Evolutionary conservation across 2,888 invertebrate genomes (phyloP).

Genomic region (Oscheius onirici): DNA sequence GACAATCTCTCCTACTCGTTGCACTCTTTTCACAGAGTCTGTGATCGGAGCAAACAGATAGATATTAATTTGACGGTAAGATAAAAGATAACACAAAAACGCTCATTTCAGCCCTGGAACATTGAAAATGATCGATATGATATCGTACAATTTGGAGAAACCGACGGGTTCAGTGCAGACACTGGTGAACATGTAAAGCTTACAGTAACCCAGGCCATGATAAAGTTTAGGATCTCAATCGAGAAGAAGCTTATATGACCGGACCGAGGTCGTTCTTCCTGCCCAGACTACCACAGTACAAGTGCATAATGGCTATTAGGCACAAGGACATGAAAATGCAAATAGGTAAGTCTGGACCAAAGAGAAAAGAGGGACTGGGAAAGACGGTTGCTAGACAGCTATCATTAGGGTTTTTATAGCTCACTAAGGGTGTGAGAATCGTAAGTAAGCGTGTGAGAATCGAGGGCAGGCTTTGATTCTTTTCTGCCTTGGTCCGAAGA

Average conservation of each 20-base stretch:
- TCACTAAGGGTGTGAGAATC: no score
- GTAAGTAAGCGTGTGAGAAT: no score
- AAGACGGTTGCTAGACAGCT: no score
- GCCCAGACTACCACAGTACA: neutral
- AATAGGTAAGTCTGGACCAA: neutral
- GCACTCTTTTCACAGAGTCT: neutral
- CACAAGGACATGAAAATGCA: neutral
- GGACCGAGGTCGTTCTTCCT: neutral
- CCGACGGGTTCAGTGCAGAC: neutral
- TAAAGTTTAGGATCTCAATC: conserved; percentile 6
- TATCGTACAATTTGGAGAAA: neutral
- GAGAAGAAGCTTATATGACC: conserved; percentile 1
- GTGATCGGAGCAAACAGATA: neutral
- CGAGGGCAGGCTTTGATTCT: no score
- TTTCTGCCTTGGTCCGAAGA: no score
- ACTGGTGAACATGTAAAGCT: neutral
- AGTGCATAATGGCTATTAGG: neutral
- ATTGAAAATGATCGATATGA: neutral
- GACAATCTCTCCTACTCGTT: neutral
- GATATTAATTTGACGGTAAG: no score
- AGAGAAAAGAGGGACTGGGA: no score
- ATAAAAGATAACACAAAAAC: neutral
- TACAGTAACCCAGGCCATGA: neutral
- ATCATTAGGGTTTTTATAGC: no score
- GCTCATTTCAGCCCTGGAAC: neutral